These are phyloP conservation scores for Acronicta alni DNA, from an alignment of 2,888 invertebrate genomes.

Conservation along the genomic window DNA sequence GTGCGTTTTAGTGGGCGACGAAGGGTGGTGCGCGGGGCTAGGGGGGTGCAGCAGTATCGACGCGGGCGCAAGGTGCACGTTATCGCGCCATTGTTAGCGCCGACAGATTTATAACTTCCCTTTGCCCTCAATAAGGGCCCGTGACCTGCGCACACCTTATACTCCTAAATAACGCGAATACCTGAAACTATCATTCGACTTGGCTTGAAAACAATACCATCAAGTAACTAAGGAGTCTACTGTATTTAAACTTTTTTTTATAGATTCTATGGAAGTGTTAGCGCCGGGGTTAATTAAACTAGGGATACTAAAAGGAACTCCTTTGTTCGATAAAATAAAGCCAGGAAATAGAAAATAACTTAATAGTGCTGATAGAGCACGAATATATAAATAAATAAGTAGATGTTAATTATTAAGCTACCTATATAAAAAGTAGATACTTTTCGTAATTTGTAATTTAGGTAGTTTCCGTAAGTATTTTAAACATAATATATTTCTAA, in stretches of 20 bases:
- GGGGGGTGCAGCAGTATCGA: conserved; percentile 65
- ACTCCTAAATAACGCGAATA: conserved; percentile 69
- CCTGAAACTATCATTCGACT: conserved; percentile 27
- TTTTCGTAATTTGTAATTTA: conserved; percentile 2
- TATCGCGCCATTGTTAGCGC: conserved; percentile 88
- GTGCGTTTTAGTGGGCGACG: conserved; percentile 54
- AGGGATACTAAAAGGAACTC: background rate
- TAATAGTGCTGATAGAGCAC: conserved; percentile 1
- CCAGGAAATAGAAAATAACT: conserved; percentile 2
- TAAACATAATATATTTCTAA: background rate
- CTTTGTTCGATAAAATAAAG: background rate
- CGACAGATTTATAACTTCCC: conserved; percentile 89
- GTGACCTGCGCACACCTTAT: conserved; percentile 78
- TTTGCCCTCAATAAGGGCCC: conserved; percentile 89
- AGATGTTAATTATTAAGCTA: conserved; percentile 2
- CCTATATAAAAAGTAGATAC: background rate
- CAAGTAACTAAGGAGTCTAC: too few relatives aligned
- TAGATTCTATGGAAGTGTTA: too few relatives aligned
- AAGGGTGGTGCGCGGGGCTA: conserved; percentile 46
- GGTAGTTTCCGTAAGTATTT: conserved; percentile 2
- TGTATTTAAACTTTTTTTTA: too few relatives aligned
- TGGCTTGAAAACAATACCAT: background rate
- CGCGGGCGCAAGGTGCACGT: conserved; percentile 83
- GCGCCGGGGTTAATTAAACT: background rate
- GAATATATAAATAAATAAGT: conserved; percentile 1